These are phyloP conservation scores for Bursaphelenchus okinawaensis DNA, from an alignment of 2,888 invertebrate species.

Conservation along the genomic window DNA sequence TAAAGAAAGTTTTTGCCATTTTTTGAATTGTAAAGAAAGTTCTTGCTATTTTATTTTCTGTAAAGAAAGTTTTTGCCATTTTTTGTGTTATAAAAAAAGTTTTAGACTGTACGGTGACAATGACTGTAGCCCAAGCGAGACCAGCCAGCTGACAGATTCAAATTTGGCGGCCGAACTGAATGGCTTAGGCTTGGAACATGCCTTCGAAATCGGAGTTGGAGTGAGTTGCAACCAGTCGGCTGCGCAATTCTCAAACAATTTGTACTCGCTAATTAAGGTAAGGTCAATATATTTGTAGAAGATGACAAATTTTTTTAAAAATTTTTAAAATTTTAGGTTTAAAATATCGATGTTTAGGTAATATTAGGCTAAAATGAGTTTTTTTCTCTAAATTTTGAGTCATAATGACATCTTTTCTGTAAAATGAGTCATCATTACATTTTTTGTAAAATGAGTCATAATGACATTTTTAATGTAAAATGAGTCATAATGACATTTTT, in stretches of 20 bases:
- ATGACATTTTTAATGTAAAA: too few species aligned
- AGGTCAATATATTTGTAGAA: too few species aligned
- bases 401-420: too few species aligned
- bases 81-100: background rate
- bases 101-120: constrained; percentile 21
- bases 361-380: too few species aligned
- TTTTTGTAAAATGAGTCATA: too few species aligned
- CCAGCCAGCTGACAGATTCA: constrained; percentile 12
- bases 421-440: too few species aligned
- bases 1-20: background rate
- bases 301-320: too few species aligned
- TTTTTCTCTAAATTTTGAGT: too few species aligned
- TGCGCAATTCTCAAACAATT: constrained; percentile 1
- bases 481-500: too few species aligned
- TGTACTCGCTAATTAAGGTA: background rate
- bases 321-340: too few species aligned
- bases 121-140: constrained; percentile 1
- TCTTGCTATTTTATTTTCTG: background rate
- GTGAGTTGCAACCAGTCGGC: constrained; percentile 31
- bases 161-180: constrained; percentile 16
- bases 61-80: background rate
- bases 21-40: background rate
- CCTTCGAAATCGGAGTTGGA: constrained; percentile 47
- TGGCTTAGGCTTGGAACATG: constrained; percentile 27
- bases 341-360: too few species aligned